Conservation (phyloP, 2,888 invertebrate genomes). For the Apomyelois bistriatella region DNA sequence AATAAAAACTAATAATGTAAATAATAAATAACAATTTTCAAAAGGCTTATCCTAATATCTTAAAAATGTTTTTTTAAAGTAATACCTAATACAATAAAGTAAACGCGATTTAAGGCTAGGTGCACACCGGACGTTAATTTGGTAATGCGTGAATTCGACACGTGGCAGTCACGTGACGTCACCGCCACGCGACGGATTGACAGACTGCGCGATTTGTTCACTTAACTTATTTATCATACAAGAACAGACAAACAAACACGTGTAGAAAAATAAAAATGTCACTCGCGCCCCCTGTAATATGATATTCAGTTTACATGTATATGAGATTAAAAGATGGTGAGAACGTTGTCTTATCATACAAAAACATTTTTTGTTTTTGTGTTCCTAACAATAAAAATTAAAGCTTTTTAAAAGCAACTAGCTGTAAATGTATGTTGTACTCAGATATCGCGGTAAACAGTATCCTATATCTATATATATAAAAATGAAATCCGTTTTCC, state of each 20-base stretch:
- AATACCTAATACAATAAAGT: constrained; percentile 44
- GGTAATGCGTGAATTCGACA: constrained; percentile 63
- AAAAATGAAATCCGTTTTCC: no score
- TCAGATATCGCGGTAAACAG: no score
- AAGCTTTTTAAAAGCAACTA: no score
- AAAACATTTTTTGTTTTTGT: not conserved
- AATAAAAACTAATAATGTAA: no score
- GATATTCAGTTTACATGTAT: constrained; percentile 36
- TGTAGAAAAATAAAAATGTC: constrained; percentile 47
- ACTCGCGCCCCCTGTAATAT: constrained; percentile 38
- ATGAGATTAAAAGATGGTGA: constrained; percentile 14
- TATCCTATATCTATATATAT: no score
- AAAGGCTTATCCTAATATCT: no score
- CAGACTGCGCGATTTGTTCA: constrained; percentile 67
- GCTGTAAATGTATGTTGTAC: no score
- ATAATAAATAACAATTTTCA: no score
- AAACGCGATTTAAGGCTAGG: constrained; percentile 60
- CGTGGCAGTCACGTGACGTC: constrained; percentile 54
- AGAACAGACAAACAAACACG: constrained; percentile 54
- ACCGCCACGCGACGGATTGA: constrained; percentile 64
- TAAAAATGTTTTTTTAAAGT: constrained; percentile 11
- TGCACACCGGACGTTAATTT: constrained; percentile 69
- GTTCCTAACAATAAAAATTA: no score
- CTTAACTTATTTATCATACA: constrained; percentile 64
- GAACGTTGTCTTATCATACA: not conserved